These are phyloP conservation scores for Knipowitschia caucasica DNA, from an alignment of 2,797 vertebrate species.

Conservation along the genomic window DNA sequence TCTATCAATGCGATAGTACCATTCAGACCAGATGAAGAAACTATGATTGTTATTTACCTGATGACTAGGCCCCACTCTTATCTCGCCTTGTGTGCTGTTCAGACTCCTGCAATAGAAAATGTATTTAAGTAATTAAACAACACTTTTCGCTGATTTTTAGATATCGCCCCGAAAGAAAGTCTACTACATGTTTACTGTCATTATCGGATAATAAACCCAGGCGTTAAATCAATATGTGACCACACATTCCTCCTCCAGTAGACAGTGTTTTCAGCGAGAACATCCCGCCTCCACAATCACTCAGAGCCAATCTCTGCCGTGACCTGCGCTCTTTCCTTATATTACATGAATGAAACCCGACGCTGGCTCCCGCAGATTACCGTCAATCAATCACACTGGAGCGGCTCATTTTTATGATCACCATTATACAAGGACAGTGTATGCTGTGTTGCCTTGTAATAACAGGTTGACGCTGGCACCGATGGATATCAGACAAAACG, in stretches of 20 bases:
- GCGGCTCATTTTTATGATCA: constrained; percentile 55
- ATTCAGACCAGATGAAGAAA: not conserved
- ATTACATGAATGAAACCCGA: constrained; percentile 76
- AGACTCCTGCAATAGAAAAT: constrained; percentile 82
- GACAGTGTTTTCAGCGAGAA: constrained; percentile 55
- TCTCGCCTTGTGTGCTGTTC: constrained; percentile 98
- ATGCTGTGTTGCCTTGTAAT: constrained; percentile 42
- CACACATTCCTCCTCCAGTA: constrained; percentile 41
- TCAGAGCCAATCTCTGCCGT: constrained; percentile 76
- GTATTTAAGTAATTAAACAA: not conserved
- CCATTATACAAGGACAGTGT: constrained; percentile 60
- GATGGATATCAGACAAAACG: not conserved
- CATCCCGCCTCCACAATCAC: constrained; percentile 77
- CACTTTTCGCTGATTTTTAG: not conserved
- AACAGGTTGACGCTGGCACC: constrained; percentile 32
- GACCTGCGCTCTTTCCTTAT: constrained; percentile 71
- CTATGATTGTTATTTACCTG: constrained; percentile 77
- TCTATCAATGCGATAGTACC: not conserved
- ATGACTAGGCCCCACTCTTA: constrained; percentile 96
- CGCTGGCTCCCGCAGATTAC: constrained; percentile 59
- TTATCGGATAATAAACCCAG: constrained; percentile 5
- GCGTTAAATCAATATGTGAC: constrained; percentile 24
- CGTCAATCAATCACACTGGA: constrained; percentile 68
- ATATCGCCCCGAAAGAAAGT: not conserved
- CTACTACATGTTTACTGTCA: not conserved